Evolutionary conservation across 2,797 vertebrate species (phyloP).

Genomic region (Pristis pectinata): DNA sequence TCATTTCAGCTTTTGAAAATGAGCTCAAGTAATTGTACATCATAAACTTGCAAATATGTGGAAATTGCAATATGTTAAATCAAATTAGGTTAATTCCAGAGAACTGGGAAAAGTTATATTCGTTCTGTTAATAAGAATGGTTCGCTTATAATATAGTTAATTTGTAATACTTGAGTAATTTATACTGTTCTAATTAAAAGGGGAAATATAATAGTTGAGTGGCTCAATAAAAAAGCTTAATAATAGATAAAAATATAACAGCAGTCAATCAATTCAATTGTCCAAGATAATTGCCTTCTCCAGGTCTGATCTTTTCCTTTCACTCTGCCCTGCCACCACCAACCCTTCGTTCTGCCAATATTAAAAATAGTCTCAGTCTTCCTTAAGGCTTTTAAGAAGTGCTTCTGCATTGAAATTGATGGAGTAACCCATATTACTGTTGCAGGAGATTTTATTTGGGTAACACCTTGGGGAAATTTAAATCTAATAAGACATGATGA

Average conservation of each 20-base stretch:
- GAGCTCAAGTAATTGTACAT: not conserved
- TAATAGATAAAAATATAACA: not conserved
- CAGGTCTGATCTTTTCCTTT: not conserved
- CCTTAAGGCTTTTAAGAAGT: not conserved
- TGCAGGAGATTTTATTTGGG: not conserved
- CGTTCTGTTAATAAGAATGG: no score
- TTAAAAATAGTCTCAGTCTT: not conserved
- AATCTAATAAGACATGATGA: not conserved
- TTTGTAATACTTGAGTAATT: no score
- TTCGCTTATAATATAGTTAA: no score
- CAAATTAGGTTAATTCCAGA: not conserved
- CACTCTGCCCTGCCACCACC: no score
- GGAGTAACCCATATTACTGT: not conserved
- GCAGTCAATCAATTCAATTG: not conserved
- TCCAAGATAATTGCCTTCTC: not conserved
- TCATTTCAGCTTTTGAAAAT: not conserved
- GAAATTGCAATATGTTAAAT: not conserved
- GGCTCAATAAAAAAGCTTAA: not conserved
- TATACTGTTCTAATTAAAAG: not conserved
- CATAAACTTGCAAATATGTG: not conserved
- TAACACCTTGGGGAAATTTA: not conserved
- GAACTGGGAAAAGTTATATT: not conserved
- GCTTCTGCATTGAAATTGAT: not conserved
- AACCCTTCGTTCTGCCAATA: not conserved
- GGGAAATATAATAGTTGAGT: not conserved